Conservation (phyloP, 2,113 vertebrate genomes). For the Brachypteracias leptosomus region DNA sequence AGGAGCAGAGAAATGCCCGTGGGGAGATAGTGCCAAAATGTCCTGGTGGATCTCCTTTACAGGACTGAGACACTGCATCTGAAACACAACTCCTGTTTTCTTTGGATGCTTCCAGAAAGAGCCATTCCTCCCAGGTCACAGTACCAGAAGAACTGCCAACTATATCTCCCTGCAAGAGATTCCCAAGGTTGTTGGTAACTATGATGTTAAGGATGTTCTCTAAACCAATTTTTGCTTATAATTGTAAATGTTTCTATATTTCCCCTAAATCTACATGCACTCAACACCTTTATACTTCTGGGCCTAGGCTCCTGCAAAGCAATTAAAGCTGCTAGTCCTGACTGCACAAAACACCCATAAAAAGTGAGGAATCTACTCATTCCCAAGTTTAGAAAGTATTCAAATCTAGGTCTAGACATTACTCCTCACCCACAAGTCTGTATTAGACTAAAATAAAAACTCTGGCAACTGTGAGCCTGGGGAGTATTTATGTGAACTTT, state of each 20-base stretch:
- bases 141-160: constrained; percentile 15
- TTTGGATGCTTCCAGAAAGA: constrained; percentile 25
- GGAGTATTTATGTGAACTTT: neutral
- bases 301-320: neutral
- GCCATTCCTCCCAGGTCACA: neutral
- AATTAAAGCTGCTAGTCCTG: neutral
- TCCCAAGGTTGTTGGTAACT: constrained; percentile 11
- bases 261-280: neutral
- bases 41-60: neutral
- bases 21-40: neutral
- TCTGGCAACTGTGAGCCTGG: neutral
- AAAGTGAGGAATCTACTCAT: neutral
- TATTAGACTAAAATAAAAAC: neutral
- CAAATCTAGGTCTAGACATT: neutral
- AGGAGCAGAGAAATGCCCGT: neutral
- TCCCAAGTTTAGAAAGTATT: neutral
- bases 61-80: neutral
- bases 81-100: constrained; percentile 10
- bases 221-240: neutral
- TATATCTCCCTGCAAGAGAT: constrained; percentile 30
- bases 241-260: neutral
- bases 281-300: neutral
- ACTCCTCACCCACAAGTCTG: neutral
- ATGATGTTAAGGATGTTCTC: neutral
- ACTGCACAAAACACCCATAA: neutral